phyloP scores from a whole-genome alignment of 2,113 vertebrate genomes.

The Cygnus atratus region DNA sequence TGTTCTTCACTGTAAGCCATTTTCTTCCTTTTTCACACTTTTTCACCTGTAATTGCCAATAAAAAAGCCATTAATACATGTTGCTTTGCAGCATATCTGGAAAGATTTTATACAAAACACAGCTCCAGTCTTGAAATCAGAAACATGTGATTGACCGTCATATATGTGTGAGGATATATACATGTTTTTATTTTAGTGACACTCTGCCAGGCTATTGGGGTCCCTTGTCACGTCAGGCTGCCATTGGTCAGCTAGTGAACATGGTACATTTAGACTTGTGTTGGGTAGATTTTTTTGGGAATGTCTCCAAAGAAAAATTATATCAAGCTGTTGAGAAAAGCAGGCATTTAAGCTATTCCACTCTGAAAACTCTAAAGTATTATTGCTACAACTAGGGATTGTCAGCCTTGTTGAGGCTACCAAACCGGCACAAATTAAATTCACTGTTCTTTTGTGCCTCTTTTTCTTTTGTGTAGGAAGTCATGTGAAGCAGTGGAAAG shows the following conservation, averaged over 20 bases:
- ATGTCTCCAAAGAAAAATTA: background rate
- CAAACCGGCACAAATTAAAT: background rate
- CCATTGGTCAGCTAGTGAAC: background rate
- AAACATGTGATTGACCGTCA: background rate
- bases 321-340: background rate
- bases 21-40: background rate
- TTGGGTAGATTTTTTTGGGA: background rate
- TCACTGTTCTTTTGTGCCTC: background rate
- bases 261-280: background rate
- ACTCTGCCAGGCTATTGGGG: background rate
- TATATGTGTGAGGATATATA: background rate
- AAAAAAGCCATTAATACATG: background rate
- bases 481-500: background rate
- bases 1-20: background rate
- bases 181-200: background rate
- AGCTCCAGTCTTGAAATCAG: background rate
- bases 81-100: background rate
- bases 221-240: background rate
- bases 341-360: background rate
- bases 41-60: background rate
- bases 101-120: background rate
- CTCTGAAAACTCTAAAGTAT: background rate
- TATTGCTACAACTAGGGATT: background rate
- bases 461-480: background rate
- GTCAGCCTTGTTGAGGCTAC: background rate